Evolutionary conservation across 2,888 invertebrate species (phyloP), one percentile per base, ranked within the genome.

Genomic region (Lochmaea crataegi): DNA sequence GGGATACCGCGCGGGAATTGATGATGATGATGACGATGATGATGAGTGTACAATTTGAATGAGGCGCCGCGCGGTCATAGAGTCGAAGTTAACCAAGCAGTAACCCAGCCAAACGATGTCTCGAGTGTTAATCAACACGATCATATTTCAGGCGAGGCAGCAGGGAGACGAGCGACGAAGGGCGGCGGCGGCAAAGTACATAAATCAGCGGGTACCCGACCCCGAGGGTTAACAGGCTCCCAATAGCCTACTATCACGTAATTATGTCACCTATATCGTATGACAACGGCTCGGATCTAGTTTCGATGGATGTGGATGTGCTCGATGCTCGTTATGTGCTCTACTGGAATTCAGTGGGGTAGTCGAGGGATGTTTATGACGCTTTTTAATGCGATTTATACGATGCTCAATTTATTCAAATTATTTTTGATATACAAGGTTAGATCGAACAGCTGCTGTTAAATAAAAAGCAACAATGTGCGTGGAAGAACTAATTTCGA

Each of bases 261-360:
- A 86, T 85, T 86, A 85, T 85, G 84, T 85, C 85, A 86, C 84
- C 85, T 84, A 86, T 85, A 86, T 85, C 86, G 83, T 83, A 83
- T 85, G 84, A 86, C 86, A 83, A 81, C 81, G 71, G 45, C 57
- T 58, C 64, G 66, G 58, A 61, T 74, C 74, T 64, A 45, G 71
- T 74, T 74, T 71, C 74, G 74, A 71, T 68, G 57, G 74, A 71
- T 74, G 74, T 45, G 22, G 18, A 70, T 70, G 38, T 67, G 57
- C 42, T 18, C 66, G 53, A 18, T 56, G 53, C 45, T 65, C 65
- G 65, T 56, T 53, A 63, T 63, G 38, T 42, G 18, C 61, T 63
- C 61, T 63, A 16, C 38, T 38, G 38, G 18, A 18, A 42, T 16
- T 16, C 42, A 63, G 61, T 38, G 61, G 38, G n/a, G 61, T 42